Base-by-base conservation (phyloP, 2,888 invertebrate species). In the Notodonta ziczac region DNA sequence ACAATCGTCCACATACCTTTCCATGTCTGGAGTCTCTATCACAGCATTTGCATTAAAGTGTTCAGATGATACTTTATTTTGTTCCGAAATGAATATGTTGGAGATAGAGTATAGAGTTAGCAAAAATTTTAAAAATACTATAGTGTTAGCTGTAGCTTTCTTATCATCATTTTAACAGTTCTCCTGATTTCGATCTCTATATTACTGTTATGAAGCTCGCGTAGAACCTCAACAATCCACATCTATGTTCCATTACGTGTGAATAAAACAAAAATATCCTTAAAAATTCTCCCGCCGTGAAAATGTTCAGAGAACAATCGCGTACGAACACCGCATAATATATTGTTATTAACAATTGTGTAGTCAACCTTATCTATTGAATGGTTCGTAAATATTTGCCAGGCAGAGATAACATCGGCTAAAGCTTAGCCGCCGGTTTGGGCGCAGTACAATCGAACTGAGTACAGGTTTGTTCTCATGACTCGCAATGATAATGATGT, bases 401-500 rank as follows among this genome's bases (percentile, higher is more conserved):
- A 60, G 67, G n/a, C 42, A 48, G 13, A 60, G 71, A 71, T 71
- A 64, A 32, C 53, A 71, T 71, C 70, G 39, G 24, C 12, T 56
- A 14, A 35, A 44, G 56, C 24, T 14, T 16, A 44, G 42, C 14
- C 10, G 56, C 46, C 59, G 56, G 70, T 50, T n/a, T 48, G 66
- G 57, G 57, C 61, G 61, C 46, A 56, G 39, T 24, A 56, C 56
- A 56, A 56, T 56, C 59, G 58, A 61, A 63, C 63, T 55, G 24
- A 24, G 24, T 24, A 58, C 44, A 64, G 62, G 56, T 63, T 75
- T 66, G 64, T 73, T 73, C 70, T 55, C 60, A 55, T 53, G 59
- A 55, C 53, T 59, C 16, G 54, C 68, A 74, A 66, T 76, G 62
- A 76, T 74, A 74, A 66, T 76, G 62, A 76, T 74, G 73, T 74